Conservation (phyloP, 2,888 invertebrate genomes). For the Nebria salina region DNA sequence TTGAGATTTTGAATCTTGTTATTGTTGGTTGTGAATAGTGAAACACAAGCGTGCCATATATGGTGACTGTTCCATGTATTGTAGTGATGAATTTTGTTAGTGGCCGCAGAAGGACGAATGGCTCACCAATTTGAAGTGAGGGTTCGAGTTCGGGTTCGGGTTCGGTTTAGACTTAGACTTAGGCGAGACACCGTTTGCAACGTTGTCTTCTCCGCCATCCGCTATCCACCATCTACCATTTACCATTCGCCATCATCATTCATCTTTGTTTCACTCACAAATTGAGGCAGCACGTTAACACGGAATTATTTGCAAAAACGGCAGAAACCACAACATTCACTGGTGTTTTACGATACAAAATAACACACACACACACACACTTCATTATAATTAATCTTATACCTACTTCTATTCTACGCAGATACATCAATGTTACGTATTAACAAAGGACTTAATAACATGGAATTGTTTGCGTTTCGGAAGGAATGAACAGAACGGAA, state of each 20-base stretch:
- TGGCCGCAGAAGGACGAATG: neutral
- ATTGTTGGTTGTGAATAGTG: neutral
- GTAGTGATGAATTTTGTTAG: neutral
- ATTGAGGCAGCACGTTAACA: neutral
- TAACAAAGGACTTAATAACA: neutral
- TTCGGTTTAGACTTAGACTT: neutral
- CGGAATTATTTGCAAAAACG: neutral
- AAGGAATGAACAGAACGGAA: no score
- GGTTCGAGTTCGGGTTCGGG: no score
- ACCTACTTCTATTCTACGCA: neutral
- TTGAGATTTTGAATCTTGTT: neutral
- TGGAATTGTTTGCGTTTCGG: neutral
- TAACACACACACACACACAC: neutral
- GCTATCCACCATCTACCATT: no score
- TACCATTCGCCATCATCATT: neutral
- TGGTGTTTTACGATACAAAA: neutral
- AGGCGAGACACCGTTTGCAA: neutral
- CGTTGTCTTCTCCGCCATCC: neutral
- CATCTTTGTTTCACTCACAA: neutral
- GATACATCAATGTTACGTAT: neutral
- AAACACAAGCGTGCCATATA: neutral
- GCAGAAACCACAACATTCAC: neutral
- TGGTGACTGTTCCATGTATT: neutral
- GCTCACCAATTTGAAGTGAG: neutral
- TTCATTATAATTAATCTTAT: neutral